Percentiles rank a stretch among this genome's conserved stretches.
phyloP scores from a whole-genome alignment of 2,797 vertebrate species.

The Danio aesculapii region DNA sequence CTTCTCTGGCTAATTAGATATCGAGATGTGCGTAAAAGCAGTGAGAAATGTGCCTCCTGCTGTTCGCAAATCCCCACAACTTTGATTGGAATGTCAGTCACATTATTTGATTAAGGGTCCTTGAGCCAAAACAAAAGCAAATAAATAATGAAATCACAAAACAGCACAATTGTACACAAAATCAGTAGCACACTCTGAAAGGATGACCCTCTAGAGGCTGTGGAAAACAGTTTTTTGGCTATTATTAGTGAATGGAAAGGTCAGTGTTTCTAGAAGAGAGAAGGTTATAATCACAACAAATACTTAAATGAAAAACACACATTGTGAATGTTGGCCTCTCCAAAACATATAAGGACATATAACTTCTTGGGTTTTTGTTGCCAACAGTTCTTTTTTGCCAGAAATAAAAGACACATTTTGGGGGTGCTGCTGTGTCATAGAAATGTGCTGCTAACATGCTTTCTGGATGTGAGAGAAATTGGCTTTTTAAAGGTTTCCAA shows the following conservation, averaged over 20 bases:
- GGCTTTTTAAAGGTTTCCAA: slow-evolving; percentile 4
- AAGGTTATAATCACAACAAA: slow-evolving; percentile 46
- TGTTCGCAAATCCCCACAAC: neutral
- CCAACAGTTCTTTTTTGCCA: neutral
- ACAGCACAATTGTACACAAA: slow-evolving; percentile 46
- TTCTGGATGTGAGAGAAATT: slow-evolving; percentile 2
- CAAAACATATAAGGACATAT: slow-evolving; percentile 30
- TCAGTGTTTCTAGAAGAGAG: slow-evolving; percentile 24
- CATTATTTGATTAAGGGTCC: slow-evolving; percentile 56
- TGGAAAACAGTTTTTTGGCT: slow-evolving; percentile 49
- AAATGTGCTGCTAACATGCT: slow-evolving; percentile 9
- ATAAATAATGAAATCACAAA: neutral
- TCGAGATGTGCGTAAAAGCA: slow-evolving; percentile 1
- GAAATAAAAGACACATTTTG: slow-evolving; percentile 18
- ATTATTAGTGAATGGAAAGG: slow-evolving; percentile 55
- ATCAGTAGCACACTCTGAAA: slow-evolving; percentile 51
- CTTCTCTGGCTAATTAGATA: neutral
- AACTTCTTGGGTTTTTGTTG: no score
- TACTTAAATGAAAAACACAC: slow-evolving; percentile 39
- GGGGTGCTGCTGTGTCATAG: neutral
- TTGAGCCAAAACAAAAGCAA: slow-evolving; percentile 52
- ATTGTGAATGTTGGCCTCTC: slow-evolving; percentile 24
- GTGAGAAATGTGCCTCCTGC: neutral
- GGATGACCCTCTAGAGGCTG: slow-evolving; percentile 35
- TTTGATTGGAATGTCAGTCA: slow-evolving; percentile 49